These are phyloP conservation scores for Amyelois transitella DNA, from an alignment of 1,140 invertebrate genomes.

Conservation along the genomic window DNA sequence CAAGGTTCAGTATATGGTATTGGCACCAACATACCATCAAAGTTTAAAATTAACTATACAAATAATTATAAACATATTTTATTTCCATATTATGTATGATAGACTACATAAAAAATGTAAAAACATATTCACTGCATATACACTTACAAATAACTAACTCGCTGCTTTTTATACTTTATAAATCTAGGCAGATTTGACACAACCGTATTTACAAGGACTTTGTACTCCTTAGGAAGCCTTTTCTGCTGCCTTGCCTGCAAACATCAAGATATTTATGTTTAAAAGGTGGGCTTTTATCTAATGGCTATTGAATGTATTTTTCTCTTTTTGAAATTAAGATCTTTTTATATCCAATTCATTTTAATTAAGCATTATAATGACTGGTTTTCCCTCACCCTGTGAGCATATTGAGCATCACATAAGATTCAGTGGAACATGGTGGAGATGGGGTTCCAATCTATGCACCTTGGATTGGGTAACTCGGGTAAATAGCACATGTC, in stretches of 20 bases:
- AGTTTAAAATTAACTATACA: too few relatives aligned
- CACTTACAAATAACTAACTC: constrained; percentile 44
- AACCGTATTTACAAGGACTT: constrained; percentile 80
- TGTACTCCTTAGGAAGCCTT: constrained; percentile 78
- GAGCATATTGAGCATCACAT: too few relatives aligned
- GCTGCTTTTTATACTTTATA: constrained; percentile 78
- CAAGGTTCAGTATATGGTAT: too few relatives aligned
- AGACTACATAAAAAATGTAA: not conserved
- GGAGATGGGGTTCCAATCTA: too few relatives aligned
- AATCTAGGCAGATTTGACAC: constrained; percentile 81
- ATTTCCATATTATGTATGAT: not conserved
- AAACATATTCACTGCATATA: constrained; percentile 1
- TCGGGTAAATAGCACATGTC: not conserved
- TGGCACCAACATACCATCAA: too few relatives aligned
- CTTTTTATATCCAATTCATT: too few relatives aligned
- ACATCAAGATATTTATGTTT: constrained; percentile 76
- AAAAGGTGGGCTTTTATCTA: constrained; percentile 75
- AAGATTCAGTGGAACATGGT: too few relatives aligned
- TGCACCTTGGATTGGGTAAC: too few relatives aligned
- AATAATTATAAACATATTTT: constrained; percentile 1
- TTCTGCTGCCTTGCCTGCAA: constrained; percentile 78
- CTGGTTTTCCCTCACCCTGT: too few relatives aligned
- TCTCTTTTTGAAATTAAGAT: too few relatives aligned
- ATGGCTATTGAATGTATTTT: too few relatives aligned
- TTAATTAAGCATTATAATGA: too few relatives aligned